Conservation (phyloP, 2,113 vertebrate genomes). For the Platysteira castanea region DNA sequence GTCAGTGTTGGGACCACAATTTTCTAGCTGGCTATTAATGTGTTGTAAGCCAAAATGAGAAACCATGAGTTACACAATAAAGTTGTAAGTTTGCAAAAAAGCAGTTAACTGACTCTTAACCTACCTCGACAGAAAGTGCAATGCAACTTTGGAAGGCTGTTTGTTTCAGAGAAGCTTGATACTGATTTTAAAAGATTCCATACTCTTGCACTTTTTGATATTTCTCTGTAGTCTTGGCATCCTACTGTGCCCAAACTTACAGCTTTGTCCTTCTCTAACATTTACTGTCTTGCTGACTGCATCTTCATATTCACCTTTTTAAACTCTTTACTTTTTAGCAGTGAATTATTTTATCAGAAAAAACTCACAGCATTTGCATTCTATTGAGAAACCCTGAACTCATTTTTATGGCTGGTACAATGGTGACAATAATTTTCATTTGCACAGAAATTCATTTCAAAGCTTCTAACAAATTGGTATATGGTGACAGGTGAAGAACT, state of each 20-base stretch:
- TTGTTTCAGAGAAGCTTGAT: not conserved
- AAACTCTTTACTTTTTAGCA: not conserved
- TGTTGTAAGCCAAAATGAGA: not conserved
- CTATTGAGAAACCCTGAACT: not conserved
- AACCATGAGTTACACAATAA: not conserved
- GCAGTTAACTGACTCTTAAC: not conserved
- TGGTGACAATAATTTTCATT: slow-evolving; percentile 3
- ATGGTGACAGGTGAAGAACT: slow-evolving; percentile 20
- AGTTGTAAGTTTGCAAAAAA: not conserved
- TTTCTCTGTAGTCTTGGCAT: not conserved
- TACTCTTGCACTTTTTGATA: not conserved
- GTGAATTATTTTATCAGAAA: not conserved
- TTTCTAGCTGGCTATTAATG: not conserved
- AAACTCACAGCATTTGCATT: not conserved
- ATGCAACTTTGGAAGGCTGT: not conserved
- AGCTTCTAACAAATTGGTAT: not conserved
- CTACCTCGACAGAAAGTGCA: not conserved
- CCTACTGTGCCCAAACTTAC: not conserved
- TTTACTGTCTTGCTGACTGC: not conserved
- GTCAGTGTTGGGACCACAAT: not conserved
- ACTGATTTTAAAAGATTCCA: not conserved
- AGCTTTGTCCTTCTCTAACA: not conserved
- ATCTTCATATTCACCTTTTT: not conserved
- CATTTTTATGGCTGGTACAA: not conserved
- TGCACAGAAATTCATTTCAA: slow-evolving; percentile 9